Base-by-base conservation (phyloP, 1,140 invertebrate species). In the Rhynchophorus ferrugineus region DNA sequence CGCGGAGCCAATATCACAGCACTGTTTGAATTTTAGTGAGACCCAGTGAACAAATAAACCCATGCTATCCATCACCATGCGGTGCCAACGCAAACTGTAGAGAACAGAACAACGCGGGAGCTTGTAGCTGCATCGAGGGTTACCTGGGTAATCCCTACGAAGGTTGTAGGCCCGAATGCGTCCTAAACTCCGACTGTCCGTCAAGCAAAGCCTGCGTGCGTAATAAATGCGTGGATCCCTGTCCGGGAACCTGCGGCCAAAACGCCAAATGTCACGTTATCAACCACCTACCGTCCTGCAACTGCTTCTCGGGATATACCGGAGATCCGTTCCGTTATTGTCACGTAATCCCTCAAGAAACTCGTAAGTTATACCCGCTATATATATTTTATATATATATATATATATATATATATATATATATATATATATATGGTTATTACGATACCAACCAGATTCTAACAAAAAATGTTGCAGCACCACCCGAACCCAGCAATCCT, bases 261-360 rank as follows among this genome's bases (percentile, higher is more conserved):
- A 84, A 88, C 65, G 81, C 85, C n/a, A 71, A 81, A 44, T 88
- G 86, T 61, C 77, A 81, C 69, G 84, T 87, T 1, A 75, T 85
- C 11, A 83, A 81, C 60, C 86, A 89, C 64, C 61, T 81, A 22
- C 83, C 85, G 11, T 76, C 79, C 24, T 90, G 87, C 66, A 80
- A 76, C 49, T 90, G 87, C 61, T 65, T 70, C 0, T 66, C 76
- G 19, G 79, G 80, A 29, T 87, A 79, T 58, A 81, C 75, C 44
- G 87, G 87, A 37, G 78, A 85, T 77, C 82, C 84, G 5, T 85
- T 84, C 60, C 73, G 65, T 69, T 77, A 59, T 51, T 70, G 68
- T 54, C 69, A 63, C 53, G 29, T 61, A 29, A 54, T 68, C 57
- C 62, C 59, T 51, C 42, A 53, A 39, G 19, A 58, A 60, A 34